Evolutionary conservation across 2,113 vertebrate species (phyloP).

Genomic region (Chrysemys picta): DNA sequence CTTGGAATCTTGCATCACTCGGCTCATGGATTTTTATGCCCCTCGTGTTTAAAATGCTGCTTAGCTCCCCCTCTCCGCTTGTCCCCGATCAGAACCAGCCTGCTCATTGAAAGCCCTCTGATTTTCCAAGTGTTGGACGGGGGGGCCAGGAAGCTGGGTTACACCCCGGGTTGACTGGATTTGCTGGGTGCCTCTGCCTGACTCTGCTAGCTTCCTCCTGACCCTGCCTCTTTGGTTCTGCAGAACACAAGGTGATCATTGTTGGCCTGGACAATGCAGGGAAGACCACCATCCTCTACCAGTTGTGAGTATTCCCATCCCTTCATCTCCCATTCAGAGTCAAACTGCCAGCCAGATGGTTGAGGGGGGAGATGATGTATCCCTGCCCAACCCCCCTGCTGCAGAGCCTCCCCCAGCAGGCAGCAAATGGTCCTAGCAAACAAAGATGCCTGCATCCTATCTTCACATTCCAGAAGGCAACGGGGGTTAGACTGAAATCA

Average conservation of each 20-base stretch:
- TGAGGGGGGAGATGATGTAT: not conserved
- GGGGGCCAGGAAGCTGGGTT: not conserved
- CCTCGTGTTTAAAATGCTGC: not conserved
- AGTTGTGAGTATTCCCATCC: slow-evolving; percentile 81
- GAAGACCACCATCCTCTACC: slow-evolving; percentile 88
- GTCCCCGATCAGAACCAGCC: not conserved
- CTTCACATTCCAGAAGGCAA: not conserved
- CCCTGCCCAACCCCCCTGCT: not conserved
- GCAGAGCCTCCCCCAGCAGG: not conserved
- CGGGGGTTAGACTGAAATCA: not conserved
- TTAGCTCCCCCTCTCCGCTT: not conserved
- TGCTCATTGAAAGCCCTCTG: not conserved
- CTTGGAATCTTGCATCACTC: too few species aligned
- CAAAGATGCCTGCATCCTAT: not conserved
- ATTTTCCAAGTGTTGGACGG: not conserved
- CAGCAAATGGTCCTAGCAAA: not conserved
- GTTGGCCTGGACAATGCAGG: slow-evolving; percentile 89
- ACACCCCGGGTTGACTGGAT: not conserved
- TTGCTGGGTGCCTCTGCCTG: not conserved
- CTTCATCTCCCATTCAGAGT: not conserved
- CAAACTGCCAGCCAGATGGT: not conserved
- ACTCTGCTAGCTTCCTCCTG: not conserved
- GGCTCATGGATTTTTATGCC: too few species aligned
- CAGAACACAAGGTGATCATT: slow-evolving; percentile 90
- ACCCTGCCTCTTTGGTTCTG: not conserved